Base-by-base conservation (phyloP, 2,113 vertebrate species). In the Notothenia rossii region DNA sequence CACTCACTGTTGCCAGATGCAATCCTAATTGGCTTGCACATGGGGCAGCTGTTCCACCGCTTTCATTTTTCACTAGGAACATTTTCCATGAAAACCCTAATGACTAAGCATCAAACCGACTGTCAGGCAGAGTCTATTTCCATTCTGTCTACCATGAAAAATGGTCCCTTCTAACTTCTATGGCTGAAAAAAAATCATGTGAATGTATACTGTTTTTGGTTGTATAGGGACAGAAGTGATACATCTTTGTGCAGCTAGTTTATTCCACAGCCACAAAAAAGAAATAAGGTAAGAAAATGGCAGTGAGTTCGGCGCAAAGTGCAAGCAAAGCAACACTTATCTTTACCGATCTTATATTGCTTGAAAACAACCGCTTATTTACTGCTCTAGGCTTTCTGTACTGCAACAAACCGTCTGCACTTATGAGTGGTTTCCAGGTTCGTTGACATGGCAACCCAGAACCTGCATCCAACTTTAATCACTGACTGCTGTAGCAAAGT, bases 361-460 rank as follows among this genome's bases (percentile, higher is more conserved):
- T 71, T 36, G 10, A 12, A 69, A 58, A 56, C n/a, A 82, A 20
- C 9, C 54, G 51, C 29, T 40, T 20, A 60, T 51, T 43, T 45
- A 46, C 45, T 59, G 18, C 61, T 56, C 8, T 51, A n/a, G n/a
- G 9, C 4, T 58, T 59, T 51, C n/a, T 46, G 3, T 36, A 14
- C 13, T 20, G 5, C 45, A 48, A 48, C 13, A 55, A 61, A 51
- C 15, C 33, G 50, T 10, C 11, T 56, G 36, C 10, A 22, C 75
- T 77, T 66, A 46, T 68, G 13, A 66, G 12, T 62, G n/a, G 15
- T 20, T 11, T 65, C 17, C 49, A 25, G 17, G 46, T 68, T 33
- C 63, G 81, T 83, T 81, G 76, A 55, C 73, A 86, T 84, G 81
- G 74, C 76, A 89, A 89, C 83, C 36, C 11, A 18, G 59, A 70